Base-by-base conservation (phyloP, 2,888 invertebrate genomes). In the Odiellus spinosus region DNA sequence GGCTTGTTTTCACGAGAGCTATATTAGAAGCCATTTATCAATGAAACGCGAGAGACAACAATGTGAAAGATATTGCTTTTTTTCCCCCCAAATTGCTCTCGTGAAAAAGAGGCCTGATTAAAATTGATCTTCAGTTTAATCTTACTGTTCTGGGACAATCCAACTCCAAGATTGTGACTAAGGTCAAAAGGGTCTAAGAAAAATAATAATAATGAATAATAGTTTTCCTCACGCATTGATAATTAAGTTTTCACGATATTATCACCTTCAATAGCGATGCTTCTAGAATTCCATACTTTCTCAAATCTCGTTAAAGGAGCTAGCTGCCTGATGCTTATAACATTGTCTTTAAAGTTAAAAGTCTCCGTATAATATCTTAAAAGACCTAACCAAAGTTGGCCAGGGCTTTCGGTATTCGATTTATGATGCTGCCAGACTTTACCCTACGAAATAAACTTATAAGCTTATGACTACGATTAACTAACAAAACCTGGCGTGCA, bases 111-210 rank as follows among this genome's bases (percentile, higher is more conserved):
- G n/a, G n/a, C n/a, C n/a, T n/a, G n/a, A n/a, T n/a, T n/a, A n/a
- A n/a, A n/a, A n/a, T n/a, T 26, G 26, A 8, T 26, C 26, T 26
- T 3, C 20, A 36, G 33, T 14, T 33, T 34, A 34, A 14, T 64
- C 69, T 66, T 62, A 73, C 73, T 74, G 61, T 69, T 70, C 48
- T 65, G 61, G 1, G 71, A 67, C 40, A 76, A 61, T 2, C 71
- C 73, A 45, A 67, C 64, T 15, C 73, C 73, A 35, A 76, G 61
- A 58, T 76, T 76, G 57, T 75, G 75, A 48, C 57, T 64, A 33
- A 71, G 60, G 57, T 73, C 71, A 64, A 76, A 76, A 6, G 76
- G 76, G 64, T 76, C 76, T 67, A 56, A 43, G 49, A 44, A 42
- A 49, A 59, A 59, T 44, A 49, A 40, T 44, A 54, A 47, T 38